phyloP scores from a whole-genome alignment of 1,140 invertebrate species.

The Potamilus streckersoni region DNA sequence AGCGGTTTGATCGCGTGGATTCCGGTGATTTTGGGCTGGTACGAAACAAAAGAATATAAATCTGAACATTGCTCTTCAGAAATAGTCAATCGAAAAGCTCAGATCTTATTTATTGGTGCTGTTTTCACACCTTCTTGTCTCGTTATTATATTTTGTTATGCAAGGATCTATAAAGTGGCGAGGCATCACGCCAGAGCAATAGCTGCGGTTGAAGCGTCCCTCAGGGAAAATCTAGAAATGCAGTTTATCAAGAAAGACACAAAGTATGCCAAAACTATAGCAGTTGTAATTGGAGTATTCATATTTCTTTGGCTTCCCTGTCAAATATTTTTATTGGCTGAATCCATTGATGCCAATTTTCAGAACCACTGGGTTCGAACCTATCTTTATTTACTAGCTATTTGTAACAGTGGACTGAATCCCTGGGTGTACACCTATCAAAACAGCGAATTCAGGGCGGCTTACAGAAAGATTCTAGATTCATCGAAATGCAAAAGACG shows the following conservation, averaged over 20 bases:
- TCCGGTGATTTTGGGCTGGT: conserved; percentile 68
- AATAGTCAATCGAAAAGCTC: conserved; percentile 41
- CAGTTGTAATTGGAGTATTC: conserved; percentile 75
- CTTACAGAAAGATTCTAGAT: conserved; percentile 70
- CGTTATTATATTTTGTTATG: conserved; percentile 75
- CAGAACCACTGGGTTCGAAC: conserved; percentile 71
- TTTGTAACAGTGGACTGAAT: conserved; percentile 75
- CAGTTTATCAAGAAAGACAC: conserved; percentile 59
- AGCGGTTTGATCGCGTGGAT: conserved; percentile 10
- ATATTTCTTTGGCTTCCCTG: conserved; percentile 76
- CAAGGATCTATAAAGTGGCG: conserved; percentile 77
- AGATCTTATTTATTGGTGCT: conserved; percentile 42
- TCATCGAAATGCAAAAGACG: neutral
- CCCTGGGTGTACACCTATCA: conserved; percentile 79
- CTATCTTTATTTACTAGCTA: conserved; percentile 72
- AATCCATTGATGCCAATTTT: conserved; percentile 71
- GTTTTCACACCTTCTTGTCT: conserved; percentile 58
- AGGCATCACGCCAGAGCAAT: conserved; percentile 76
- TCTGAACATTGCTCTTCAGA: conserved; percentile 68
- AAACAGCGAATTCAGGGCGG: conserved; percentile 75
- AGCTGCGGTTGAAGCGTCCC: conserved; percentile 74
- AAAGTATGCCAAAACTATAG: conserved; percentile 75
- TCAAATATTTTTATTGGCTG: conserved; percentile 72
- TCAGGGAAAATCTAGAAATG: conserved; percentile 62
- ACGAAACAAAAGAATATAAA: conserved; percentile 69